Evolutionary conservation across 2,888 invertebrate genomes (phyloP), one percentile per base, ranked within the genome.

Genomic region (Torymus tubicola): DNA sequence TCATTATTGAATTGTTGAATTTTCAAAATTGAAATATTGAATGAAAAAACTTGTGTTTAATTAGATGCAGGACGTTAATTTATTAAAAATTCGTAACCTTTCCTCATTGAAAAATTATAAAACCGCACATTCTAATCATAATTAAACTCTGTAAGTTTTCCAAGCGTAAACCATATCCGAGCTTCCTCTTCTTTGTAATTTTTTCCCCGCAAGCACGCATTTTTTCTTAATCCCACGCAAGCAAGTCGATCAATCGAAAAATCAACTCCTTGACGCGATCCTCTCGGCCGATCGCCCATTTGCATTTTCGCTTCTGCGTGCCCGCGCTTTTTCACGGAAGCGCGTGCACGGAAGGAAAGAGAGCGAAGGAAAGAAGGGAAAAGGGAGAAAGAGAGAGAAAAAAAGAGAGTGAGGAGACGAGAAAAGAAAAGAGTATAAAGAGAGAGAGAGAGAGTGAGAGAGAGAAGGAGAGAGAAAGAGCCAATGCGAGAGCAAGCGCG

Each of bases 381-480:
- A 31, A 31, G 31, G 31, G 65, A 65, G 64, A n/a, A 16, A 18
- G 14, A 65, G 42, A 68, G 63, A 79, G 31, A 55, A 65, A 42
- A 1, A 61, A 58, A 74, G 13, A 57, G n/a, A 60, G 21, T 61
- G 58, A 11, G 31, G 52, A 53, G 31, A 31, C 3, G 8, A 31
- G 31, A 31, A 31, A 31, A 31, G 31, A 31, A 8, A 31, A 31
- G 3, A 31, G 31, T 31, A 31, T 31, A 31, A 2, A 31, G n/a
- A n/a, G n/a, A n/a, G n/a, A 58, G n/a, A 8, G 64, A 65, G 63
- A n/a, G 24, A 16, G 18, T 58, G 42, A 68, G 61, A 78, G 24
- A 53, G 70, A 31, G 5, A 68, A 52, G 70, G 14, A 58, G 16
- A 60, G 21, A 69, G 58, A 11, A 52, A 61, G 61, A 71, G 71